Percentiles rank a stretch among this genome's conserved stretches.
Evolutionary conservation across 2,888 invertebrate species (phyloP).

Genomic region (Chrysotoxum bicinctum): DNA sequence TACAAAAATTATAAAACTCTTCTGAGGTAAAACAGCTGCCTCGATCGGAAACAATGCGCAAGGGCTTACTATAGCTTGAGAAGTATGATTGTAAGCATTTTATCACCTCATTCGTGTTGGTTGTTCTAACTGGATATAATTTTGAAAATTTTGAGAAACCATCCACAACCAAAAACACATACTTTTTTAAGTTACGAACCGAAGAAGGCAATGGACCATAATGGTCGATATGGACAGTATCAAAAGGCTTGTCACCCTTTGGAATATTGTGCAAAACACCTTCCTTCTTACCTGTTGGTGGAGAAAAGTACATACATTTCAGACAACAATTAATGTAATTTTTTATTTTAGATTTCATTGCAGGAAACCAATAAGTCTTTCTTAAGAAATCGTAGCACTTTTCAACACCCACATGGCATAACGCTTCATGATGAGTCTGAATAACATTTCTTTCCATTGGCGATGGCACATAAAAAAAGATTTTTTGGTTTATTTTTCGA

Average conservation of each 20-base stretch:
- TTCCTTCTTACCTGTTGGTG: background rate
- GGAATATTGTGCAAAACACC: no score
- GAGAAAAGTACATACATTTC: background rate
- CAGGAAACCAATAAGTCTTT: conserved; percentile 1
- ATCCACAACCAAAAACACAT: background rate
- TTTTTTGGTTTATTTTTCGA: background rate
- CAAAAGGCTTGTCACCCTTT: no score
- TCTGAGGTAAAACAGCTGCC: background rate
- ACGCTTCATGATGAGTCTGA: background rate
- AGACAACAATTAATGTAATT: background rate
- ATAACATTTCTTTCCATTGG: background rate
- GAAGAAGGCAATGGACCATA: background rate
- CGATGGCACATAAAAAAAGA: background rate
- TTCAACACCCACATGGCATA: background rate
- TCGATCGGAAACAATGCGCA: background rate
- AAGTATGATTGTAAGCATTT: background rate
- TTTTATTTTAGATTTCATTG: conserved; percentile 5
- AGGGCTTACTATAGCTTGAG: background rate
- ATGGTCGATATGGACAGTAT: background rate
- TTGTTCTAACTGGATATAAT: background rate
- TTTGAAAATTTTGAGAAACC: background rate
- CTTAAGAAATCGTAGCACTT: conserved; percentile 4
- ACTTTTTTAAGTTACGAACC: background rate
- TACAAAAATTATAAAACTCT: background rate
- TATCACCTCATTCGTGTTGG: background rate